These are phyloP conservation scores for Crossocerus cetratus DNA, from an alignment of 2,888 invertebrate species.

Conservation along the genomic window DNA sequence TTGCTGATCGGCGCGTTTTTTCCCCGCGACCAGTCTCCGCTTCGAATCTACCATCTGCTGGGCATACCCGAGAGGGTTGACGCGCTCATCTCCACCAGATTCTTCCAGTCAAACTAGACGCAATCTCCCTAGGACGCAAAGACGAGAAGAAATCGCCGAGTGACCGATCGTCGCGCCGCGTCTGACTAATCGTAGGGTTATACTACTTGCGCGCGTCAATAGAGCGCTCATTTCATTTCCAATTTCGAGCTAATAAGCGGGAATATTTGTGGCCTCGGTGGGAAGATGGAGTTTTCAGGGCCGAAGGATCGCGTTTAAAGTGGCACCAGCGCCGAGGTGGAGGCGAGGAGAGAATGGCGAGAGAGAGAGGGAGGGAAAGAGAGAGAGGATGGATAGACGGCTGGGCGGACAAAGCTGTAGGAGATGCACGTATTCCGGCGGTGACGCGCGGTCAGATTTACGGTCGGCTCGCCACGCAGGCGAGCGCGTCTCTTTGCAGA, in stretches of 20 bases:
- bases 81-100: too few relatives aligned
- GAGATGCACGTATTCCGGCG: conserved; percentile 67
- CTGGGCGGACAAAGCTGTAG: conserved; percentile 51
- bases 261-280: not conserved
- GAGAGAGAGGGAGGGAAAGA: too few relatives aligned
- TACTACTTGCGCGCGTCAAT: too few relatives aligned
- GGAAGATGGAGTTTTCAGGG: not conserved
- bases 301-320: conserved; percentile 24
- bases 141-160: too few relatives aligned
- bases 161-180: too few relatives aligned
- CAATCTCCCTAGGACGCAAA: too few relatives aligned
- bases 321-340: conserved; percentile 11
- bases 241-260: not conserved
- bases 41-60: too few relatives aligned
- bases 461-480: conserved; percentile 73
- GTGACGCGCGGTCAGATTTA: conserved; percentile 73
- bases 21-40: too few relatives aligned
- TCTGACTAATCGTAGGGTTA: too few relatives aligned
- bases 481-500: conserved; percentile 72
- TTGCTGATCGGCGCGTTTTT: too few relatives aligned
- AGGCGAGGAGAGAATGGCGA: conserved; percentile 6
- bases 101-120: too few relatives aligned
- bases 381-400: conserved; percentile 47
- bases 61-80: too few relatives aligned
- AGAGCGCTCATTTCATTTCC: not conserved